Evolutionary conservation across 2,797 vertebrate species (phyloP), one percentile per base, ranked within the genome.

Genomic region (Arremon brunneinucha): DNA sequence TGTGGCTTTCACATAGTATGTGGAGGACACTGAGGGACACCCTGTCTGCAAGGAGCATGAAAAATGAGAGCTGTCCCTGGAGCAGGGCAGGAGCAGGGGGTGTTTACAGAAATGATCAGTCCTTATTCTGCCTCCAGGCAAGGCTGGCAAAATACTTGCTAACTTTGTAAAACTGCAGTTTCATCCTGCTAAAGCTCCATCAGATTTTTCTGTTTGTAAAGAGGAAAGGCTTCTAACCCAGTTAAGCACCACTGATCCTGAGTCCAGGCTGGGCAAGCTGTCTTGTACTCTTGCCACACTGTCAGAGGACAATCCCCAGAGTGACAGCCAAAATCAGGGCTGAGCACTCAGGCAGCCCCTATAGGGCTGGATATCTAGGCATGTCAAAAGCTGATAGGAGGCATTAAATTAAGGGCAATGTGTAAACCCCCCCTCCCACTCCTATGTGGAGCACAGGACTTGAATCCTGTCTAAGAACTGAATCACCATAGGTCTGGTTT

Each of bases 211-310:
- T 52, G 14, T 63, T 74, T 53, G 18, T 69, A 67, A 79, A 87
- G 43, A 16, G 12, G 19, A 35, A 75, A 7, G 13, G 41, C 24
- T 83, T 41, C 47, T 85, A 84, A 92, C 32, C 8, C 44, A 49
- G 14, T 32, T 53, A 55, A 18, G 9, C 3, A 26, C 7, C 24
- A 46, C 13, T 85, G 30, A 28, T 60, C 32, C 47, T 80, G 28
- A 6, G 22, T 23, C 35, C n/a, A 88, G 39, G 11, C 23, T 35
- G 30, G 13, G 10, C 44, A 79, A 72, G 23, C 4, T 22, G 39
- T 24, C 47, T 26, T 1, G 1, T 37, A 10, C 55, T 57, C 7
- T 57, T 4, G 5, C 43, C 43, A 43, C 1, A 0, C 7, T 37
- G 27, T 11, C 63, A 47, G 41, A 77, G 28, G n/a, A 56, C 43